Evolutionary conservation across 2,113 vertebrate genomes (phyloP).

Genomic region (Astatoreochromis straeleni): DNA sequence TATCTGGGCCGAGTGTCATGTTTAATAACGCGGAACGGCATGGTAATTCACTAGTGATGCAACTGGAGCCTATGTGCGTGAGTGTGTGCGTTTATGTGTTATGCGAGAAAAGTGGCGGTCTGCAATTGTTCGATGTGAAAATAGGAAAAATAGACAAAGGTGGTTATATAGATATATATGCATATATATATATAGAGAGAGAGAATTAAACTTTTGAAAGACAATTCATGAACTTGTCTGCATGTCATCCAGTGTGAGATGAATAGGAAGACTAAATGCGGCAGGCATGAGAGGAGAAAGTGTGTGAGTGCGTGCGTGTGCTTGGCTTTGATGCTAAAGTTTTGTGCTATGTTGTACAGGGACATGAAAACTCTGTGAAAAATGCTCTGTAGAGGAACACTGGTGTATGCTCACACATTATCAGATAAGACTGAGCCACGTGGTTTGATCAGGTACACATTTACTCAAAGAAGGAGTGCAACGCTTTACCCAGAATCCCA

Average conservation of each 20-base stretch:
- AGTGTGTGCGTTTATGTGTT: neutral
- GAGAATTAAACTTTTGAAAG: conserved; percentile 11
- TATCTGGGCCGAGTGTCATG: conserved; percentile 79
- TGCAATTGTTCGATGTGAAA: neutral
- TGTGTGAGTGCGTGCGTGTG: neutral
- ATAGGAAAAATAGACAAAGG: neutral
- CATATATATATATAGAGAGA: neutral
- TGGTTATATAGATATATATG: neutral
- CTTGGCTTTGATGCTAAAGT: neutral
- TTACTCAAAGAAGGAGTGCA: neutral
- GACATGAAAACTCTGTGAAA: neutral
- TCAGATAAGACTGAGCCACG: neutral
- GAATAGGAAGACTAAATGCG: neutral
- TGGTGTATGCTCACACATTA: neutral
- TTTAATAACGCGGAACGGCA: conserved; percentile 78
- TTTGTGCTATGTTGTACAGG: neutral
- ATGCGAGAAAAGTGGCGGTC: neutral
- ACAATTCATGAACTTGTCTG: conserved; percentile 10
- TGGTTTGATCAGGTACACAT: neutral
- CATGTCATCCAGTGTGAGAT: neutral
- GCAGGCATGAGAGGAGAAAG: conserved; percentile 4
- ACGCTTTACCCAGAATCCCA: neutral
- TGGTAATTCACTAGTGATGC: conserved; percentile 70
- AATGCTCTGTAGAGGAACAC: neutral
- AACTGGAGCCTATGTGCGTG: conserved; percentile 20